These are phyloP conservation scores for Aplodontia rufa DNA, from an alignment of 2,113 vertebrate genomes.

Conservation along the genomic window DNA sequence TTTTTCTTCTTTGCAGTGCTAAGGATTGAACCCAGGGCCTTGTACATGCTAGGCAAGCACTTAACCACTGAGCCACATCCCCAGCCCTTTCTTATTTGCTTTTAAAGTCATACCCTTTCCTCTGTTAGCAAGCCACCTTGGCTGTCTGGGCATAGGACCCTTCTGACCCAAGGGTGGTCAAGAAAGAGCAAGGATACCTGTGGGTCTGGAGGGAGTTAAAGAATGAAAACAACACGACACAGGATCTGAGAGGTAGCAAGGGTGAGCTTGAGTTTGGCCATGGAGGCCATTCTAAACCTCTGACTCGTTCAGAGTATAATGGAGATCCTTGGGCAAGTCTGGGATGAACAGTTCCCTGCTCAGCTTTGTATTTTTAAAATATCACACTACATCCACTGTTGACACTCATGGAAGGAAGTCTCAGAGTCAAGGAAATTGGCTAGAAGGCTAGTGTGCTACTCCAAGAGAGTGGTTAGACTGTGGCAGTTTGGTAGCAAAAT, in stretches of 20 bases:
- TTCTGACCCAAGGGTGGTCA: background rate
- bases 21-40: too few species aligned
- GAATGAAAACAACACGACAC: background rate
- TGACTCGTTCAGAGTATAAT: background rate
- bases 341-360: background rate
- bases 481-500: background rate
- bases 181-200: background rate
- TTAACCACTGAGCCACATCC: too few species aligned
- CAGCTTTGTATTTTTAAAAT: background rate
- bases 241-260: background rate
- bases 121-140: background rate
- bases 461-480: background rate
- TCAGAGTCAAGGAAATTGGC: background rate
- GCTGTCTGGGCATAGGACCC: background rate
- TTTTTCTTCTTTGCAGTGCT: too few species aligned
- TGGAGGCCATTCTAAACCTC: background rate
- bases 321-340: background rate
- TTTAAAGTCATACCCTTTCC: background rate
- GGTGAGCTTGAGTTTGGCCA: background rate
- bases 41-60: too few species aligned
- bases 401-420: background rate
- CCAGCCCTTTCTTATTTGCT: background rate
- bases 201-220: background rate
- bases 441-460: too few species aligned
- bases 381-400: background rate